phyloP scores from a whole-genome alignment of 2,113 vertebrate genomes.

The Agapornis roseicollis region DNA sequence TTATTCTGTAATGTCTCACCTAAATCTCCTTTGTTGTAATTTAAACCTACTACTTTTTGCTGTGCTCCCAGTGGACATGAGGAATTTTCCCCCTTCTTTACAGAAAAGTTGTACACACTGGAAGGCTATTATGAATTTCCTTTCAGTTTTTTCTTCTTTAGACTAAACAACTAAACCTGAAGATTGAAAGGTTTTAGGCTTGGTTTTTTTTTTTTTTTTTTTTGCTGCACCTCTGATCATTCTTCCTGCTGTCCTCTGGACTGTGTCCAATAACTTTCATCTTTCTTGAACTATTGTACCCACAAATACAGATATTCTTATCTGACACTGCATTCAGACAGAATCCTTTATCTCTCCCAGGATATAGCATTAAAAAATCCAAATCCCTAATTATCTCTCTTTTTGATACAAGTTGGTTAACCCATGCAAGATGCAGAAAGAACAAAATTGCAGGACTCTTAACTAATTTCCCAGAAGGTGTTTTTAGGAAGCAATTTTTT shows the following conservation, averaged over 20 bases:
- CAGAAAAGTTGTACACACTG: conserved; percentile 11
- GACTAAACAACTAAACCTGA: conserved; percentile 40
- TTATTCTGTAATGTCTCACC: conserved; percentile 60
- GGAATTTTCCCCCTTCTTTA: conserved; percentile 47
- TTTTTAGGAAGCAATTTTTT: not conserved
- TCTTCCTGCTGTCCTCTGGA: conserved; percentile 8
- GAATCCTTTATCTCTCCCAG: not conserved
- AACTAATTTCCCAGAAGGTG: not conserved
- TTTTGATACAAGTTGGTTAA: not conserved
- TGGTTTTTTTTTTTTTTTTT: not conserved
- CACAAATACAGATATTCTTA: not conserved
- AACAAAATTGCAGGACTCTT: not conserved
- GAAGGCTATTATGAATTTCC: conserved; percentile 32
- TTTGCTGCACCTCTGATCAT: not conserved
- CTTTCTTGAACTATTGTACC: not conserved
- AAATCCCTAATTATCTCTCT: not conserved
- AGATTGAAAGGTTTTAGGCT: conserved; percentile 19
- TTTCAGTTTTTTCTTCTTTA: not conserved
- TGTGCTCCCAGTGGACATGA: conserved; percentile 44
- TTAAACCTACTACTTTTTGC: conserved; percentile 51
- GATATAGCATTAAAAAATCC: not conserved
- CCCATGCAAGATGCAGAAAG: not conserved
- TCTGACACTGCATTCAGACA: not conserved
- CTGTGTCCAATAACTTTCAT: not conserved
- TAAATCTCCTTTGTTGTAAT: conserved; percentile 64